Evolutionary conservation across 2,113 vertebrate genomes (phyloP).

Genomic region (Accipiter virgatus): DNA sequence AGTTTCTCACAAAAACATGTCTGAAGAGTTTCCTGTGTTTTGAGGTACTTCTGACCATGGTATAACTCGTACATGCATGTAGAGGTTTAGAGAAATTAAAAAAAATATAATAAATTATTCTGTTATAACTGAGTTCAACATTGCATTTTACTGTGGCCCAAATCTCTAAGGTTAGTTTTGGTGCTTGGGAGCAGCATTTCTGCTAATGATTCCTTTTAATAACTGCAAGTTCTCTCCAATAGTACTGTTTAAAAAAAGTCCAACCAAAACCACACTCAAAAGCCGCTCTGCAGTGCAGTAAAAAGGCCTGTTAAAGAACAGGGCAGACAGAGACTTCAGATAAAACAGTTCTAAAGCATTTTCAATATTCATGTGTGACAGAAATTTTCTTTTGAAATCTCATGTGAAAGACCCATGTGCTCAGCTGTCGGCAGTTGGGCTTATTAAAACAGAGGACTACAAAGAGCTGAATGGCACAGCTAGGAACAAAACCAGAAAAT

Average conservation of each 20-base stretch:
- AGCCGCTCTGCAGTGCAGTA: not conserved
- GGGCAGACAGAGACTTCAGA: not conserved
- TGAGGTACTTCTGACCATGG: not conserved
- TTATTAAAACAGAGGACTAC: not conserved
- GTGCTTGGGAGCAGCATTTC: not conserved
- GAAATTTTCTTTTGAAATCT: not conserved
- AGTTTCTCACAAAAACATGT: not conserved
- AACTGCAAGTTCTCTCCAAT: not conserved
- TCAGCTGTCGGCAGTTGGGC: not conserved
- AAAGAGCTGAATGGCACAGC: not conserved
- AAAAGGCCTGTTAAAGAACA: not conserved
- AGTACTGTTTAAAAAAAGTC: not conserved
- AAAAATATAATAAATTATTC: not conserved
- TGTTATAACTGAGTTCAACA: not conserved
- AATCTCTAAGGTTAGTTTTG: not conserved
- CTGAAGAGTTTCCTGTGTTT: not conserved
- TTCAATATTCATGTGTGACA: not conserved
- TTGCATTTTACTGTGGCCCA: not conserved
- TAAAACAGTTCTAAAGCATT: not conserved
- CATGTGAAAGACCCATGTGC: not conserved
- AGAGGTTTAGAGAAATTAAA: not conserved
- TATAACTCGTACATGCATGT: rapidly evolving
- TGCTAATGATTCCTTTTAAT: not conserved
- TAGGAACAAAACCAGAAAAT: not conserved
- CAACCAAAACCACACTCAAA: not conserved